Percentiles rank a stretch among this genome's conserved stretches.
Evolutionary conservation across 2,113 vertebrate genomes (phyloP).

Genomic region (Campylorhamphus procurvoides): DNA sequence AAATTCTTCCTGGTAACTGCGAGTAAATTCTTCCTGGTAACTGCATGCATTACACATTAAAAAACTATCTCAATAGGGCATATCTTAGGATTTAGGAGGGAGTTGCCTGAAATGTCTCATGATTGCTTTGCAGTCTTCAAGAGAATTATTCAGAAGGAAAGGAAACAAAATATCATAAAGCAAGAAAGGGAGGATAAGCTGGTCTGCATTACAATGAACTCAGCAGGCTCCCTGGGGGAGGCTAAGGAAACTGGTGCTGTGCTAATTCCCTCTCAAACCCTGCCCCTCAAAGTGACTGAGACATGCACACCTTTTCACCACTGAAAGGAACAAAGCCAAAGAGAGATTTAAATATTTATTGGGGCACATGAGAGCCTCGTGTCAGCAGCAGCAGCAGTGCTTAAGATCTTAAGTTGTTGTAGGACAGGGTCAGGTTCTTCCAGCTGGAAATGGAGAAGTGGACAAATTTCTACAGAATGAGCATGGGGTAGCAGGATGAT

Average conservation of each 20-base stretch:
- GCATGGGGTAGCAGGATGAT: neutral
- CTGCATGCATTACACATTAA: neutral
- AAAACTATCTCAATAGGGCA: neutral
- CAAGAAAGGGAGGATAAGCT: conserved; percentile 17
- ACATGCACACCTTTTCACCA: rapidly evolving
- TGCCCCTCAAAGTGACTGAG: neutral
- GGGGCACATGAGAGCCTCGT: rapidly evolving
- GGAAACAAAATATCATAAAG: conserved; percentile 44
- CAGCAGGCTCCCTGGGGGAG: conserved; percentile 23
- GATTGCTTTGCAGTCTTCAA: conserved; percentile 69
- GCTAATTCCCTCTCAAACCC: neutral
- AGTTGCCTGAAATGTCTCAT: conserved; percentile 30
- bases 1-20: neutral
- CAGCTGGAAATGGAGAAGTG: neutral
- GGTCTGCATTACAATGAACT: conserved; percentile 30
- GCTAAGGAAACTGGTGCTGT: neutral
- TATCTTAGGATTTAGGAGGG: conserved; percentile 64
- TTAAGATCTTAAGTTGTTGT: neutral
- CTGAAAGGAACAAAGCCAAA: neutral
- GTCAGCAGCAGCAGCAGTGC: neutral
- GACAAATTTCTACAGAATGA: neutral
- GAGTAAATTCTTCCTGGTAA: neutral
- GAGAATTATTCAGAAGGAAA: conserved; percentile 65
- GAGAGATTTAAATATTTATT: neutral
- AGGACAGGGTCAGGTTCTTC: neutral